A percentile compares a stretch with the other conserved stretches of the same genome.
Evolutionary conservation across 2,113 vertebrate species (phyloP).

Genomic region (Melanostigma gelatinosum): DNA sequence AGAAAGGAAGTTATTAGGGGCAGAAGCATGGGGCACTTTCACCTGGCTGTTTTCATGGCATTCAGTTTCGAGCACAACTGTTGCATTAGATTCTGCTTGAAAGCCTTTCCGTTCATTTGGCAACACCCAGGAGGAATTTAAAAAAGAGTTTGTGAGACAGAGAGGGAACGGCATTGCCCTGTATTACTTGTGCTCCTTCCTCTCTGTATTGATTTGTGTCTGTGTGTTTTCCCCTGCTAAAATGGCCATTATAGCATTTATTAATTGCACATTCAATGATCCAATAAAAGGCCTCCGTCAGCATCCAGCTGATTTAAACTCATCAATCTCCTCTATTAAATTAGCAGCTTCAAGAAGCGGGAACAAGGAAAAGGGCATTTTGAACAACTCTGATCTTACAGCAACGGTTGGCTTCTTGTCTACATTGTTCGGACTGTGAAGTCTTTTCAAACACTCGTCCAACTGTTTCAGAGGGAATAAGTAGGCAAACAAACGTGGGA

Average conservation of each 20-base stretch:
- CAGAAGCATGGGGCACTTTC: background rate
- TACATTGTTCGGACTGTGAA: background rate
- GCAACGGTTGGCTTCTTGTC: constrained; percentile 53
- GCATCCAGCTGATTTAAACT: constrained; percentile 74
- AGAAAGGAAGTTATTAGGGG: background rate
- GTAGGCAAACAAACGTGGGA: constrained; percentile 6
- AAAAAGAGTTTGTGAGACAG: background rate
- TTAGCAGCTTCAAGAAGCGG: constrained; percentile 46
- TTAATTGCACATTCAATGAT: constrained; percentile 79
- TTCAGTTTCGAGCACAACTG: background rate
- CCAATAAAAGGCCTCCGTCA: constrained; percentile 66
- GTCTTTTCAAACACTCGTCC: background rate
- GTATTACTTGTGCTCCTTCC: constrained; percentile 1
- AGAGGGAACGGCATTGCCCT: background rate
- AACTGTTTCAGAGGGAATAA: constrained; percentile 4
- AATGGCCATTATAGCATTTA: constrained; percentile 71
- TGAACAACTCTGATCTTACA: constrained; percentile 59
- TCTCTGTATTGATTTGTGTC: constrained; percentile 51
- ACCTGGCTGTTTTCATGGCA: constrained; percentile 6
- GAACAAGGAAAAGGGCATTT: constrained; percentile 27
- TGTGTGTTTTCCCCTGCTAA: constrained; percentile 50
- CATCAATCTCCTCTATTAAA: constrained; percentile 75
- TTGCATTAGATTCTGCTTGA: background rate
- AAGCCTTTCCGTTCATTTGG: constrained; percentile 16
- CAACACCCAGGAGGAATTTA: background rate